Conservation (phyloP, 2,113 vertebrate genomes). For the Melospiza melodia region DNA sequence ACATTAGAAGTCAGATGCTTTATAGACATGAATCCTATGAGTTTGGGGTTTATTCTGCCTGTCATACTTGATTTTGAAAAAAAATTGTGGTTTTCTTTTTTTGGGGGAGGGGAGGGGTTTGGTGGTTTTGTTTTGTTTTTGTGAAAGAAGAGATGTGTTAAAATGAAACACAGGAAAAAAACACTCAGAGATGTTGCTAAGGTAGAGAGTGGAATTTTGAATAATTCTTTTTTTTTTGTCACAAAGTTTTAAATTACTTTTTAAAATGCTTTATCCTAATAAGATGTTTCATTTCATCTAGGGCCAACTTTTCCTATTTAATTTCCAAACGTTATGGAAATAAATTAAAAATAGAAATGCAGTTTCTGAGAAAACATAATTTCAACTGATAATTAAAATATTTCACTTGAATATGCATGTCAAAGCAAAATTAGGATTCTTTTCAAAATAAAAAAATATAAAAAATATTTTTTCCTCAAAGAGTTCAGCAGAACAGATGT, state of each 20-base stretch:
- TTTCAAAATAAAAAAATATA: not conserved
- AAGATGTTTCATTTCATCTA: not conserved
- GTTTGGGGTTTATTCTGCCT: not conserved
- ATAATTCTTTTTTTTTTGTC: not conserved
- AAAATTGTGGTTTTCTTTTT: not conserved
- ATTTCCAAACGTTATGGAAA: not conserved
- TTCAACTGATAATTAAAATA: not conserved
- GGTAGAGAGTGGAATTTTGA: not conserved
- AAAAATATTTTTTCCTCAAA: not conserved
- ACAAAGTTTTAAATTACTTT: not conserved
- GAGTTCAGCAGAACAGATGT: not conserved
- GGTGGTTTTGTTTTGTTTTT: no score
- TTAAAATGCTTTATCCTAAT: not conserved
- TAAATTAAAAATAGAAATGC: not conserved
- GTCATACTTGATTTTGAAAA: not conserved
- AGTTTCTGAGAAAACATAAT: not conserved
- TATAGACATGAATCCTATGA: not conserved
- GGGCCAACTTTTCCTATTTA: not conserved
- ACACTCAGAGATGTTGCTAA: not conserved
- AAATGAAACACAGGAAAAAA: not conserved
- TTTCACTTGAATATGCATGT: not conserved
- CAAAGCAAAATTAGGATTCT: not conserved
- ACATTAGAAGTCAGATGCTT: fast-evolving
- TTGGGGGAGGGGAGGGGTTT: no score
- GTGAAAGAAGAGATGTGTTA: fast-evolving